Evolutionary conservation across 2,113 vertebrate genomes (phyloP).

Genomic region (Myiagra hebetior): DNA sequence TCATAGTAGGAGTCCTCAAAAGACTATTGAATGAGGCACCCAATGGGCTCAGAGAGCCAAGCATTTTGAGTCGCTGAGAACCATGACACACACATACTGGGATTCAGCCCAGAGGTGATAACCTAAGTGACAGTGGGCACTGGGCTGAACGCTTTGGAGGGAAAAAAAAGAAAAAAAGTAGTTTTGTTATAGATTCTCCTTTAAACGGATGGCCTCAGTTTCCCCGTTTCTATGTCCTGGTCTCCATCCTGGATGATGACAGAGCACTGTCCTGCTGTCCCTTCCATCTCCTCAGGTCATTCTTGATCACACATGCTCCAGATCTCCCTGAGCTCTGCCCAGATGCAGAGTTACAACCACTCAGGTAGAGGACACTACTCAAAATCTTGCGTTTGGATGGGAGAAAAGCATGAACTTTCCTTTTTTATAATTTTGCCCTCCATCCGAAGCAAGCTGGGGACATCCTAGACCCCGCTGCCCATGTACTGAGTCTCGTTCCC

Average conservation of each 20-base stretch:
- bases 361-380: neutral
- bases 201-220: neutral
- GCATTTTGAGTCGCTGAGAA: neutral
- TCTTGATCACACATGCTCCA: accelerated
- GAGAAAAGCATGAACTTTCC: neutral
- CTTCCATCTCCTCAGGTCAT: neutral
- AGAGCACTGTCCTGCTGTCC: neutral
- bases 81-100: neutral
- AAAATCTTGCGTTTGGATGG: neutral
- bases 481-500: neutral
- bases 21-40: neutral
- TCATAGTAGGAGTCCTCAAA: neutral
- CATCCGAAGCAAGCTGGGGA: neutral
- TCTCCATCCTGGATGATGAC: neutral
- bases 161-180: neutral
- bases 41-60: neutral
- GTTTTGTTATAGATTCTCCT: neutral
- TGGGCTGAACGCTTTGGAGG: neutral
- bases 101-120: neutral
- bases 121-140: neutral
- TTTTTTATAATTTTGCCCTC: neutral
- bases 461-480: accelerated
- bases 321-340: neutral
- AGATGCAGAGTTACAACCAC: neutral
- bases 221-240: neutral